Evolutionary conservation across 2,888 invertebrate genomes (phyloP).

Genomic region (Gymnosoma rotundatum): DNA sequence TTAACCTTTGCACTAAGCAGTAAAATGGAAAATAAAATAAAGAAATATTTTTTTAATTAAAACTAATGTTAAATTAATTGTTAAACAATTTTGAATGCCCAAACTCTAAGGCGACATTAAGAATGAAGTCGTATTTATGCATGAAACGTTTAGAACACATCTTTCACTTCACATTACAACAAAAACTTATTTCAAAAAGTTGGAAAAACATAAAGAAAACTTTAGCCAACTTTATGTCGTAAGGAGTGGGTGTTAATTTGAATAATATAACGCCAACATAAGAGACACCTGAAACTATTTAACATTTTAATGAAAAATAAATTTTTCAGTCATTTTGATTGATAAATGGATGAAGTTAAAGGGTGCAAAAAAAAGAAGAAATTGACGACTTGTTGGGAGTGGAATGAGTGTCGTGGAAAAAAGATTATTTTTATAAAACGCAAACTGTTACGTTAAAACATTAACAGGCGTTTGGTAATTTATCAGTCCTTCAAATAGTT

Average conservation of each 20-base stretch:
- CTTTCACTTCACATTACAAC: conserved; percentile 38
- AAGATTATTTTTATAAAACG: too few relatives aligned
- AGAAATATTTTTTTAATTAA: not conserved
- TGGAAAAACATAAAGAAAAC: not conserved
- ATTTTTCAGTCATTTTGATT: conserved; percentile 8
- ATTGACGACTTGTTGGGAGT: too few relatives aligned
- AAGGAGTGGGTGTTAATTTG: conserved; percentile 59
- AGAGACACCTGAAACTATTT: conserved; percentile 49
- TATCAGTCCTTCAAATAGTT: too few relatives aligned
- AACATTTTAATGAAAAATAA: conserved; percentile 35
- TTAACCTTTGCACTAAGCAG: not conserved
- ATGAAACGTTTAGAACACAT: conserved; percentile 13
- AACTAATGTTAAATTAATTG: not conserved
- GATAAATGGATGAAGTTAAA: conserved; percentile 32
- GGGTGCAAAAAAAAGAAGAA: not conserved
- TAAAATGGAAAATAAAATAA: not conserved
- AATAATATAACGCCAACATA: conserved; percentile 24
- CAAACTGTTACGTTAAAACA: too few relatives aligned
- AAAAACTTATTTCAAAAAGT: conserved; percentile 13
- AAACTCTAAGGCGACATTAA: conserved; percentile 9
- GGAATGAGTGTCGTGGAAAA: too few relatives aligned
- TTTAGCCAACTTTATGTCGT: conserved; percentile 14
- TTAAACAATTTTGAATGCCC: conserved; percentile 20
- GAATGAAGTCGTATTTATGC: conserved; percentile 23
- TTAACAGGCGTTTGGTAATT: too few relatives aligned